Conservation (phyloP, 2,888 invertebrate species). For the Trachelus iudaicus region DNA sequence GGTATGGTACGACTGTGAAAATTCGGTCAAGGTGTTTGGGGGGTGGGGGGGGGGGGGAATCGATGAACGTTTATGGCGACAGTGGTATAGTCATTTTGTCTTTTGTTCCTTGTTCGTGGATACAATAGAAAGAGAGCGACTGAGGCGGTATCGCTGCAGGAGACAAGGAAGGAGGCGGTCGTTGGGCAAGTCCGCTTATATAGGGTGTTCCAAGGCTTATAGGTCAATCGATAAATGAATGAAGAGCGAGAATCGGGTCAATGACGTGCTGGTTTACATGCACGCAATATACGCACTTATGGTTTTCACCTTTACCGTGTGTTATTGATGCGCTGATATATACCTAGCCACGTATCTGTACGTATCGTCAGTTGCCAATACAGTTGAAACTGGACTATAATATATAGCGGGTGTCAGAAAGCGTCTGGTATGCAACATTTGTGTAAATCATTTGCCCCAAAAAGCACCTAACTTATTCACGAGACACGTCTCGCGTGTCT, state of each 20-base stretch:
- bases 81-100: neutral
- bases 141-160: neutral
- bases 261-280: constrained; percentile 1
- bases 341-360: neutral
- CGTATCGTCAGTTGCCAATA: neutral
- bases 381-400: neutral
- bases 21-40: neutral
- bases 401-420: neutral
- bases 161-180: neutral
- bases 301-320: neutral
- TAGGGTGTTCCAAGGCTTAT: constrained; percentile 6
- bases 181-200: neutral
- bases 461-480: neutral
- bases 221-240: constrained; percentile 22
- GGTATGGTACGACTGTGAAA: neutral
- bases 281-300: neutral
- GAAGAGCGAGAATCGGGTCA: constrained; percentile 20
- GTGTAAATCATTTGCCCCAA: neutral
- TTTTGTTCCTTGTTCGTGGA: neutral
- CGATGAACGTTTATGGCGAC: neutral
- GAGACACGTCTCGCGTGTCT: neutral
- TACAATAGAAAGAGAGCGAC: neutral
- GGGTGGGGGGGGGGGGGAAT: neutral
- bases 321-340: neutral
- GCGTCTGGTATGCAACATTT: neutral